A percentile compares a stretch with the other conserved stretches of the same genome.
phyloP scores from a whole-genome alignment of 2,113 vertebrate genomes.

The Struthidea cinerea region DNA sequence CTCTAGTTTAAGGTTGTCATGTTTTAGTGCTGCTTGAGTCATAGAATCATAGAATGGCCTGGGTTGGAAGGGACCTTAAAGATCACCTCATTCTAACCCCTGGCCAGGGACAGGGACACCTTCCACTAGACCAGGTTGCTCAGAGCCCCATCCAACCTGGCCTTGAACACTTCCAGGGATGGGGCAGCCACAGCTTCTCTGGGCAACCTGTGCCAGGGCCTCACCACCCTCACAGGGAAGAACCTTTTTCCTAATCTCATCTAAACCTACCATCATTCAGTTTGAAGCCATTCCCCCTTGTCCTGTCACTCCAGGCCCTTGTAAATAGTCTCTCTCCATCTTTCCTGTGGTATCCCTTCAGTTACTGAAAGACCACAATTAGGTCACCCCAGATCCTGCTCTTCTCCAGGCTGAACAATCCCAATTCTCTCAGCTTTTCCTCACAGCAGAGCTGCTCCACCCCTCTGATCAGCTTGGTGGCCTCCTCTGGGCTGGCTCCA shows the following conservation, averaged over 20 bases:
- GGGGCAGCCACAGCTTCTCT: background rate
- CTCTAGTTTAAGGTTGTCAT: background rate
- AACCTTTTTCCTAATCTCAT: background rate
- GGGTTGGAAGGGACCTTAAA: background rate
- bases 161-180: background rate
- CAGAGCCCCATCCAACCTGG: background rate
- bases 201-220: background rate
- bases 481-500: background rate
- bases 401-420: rapidly evolving
- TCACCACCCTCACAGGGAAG: background rate
- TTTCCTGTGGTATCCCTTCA: background rate
- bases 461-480: background rate
- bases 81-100: background rate
- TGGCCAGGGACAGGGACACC: background rate
- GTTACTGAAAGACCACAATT: rapidly evolving
- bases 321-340: background rate
- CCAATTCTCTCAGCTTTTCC: background rate
- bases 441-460: background rate
- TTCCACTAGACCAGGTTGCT: background rate
- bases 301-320: background rate
- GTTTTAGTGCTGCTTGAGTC: background rate
- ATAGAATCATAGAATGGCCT: background rate
- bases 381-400: rapidly evolving
- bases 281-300: background rate
- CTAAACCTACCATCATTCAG: background rate